These are phyloP conservation scores for Trichopoda pennipes DNA, from an alignment of 2,888 invertebrate genomes.

Conservation along the genomic window DNA sequence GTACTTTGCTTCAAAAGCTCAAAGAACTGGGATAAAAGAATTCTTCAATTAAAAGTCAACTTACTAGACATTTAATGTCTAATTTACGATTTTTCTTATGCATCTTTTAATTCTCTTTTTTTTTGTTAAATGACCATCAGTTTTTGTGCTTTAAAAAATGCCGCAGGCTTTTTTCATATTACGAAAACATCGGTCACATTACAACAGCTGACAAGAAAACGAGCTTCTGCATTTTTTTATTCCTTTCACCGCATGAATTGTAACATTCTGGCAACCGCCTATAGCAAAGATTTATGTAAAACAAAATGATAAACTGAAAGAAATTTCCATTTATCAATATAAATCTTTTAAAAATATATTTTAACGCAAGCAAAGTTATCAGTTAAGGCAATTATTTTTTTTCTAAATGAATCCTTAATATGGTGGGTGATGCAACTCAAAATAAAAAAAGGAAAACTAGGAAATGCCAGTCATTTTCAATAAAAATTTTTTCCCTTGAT, in stretches of 20 bases:
- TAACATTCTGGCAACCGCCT: slow-evolving; percentile 1
- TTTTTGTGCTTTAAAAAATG: slow-evolving; percentile 26
- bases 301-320: slow-evolving; percentile 25
- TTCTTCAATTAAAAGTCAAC: slow-evolving; percentile 52
- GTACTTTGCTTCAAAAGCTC: neutral
- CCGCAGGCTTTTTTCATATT: slow-evolving; percentile 57
- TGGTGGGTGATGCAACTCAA: no score
- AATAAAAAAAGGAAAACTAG: no score
- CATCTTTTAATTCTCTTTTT: slow-evolving; percentile 9
- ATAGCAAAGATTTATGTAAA: slow-evolving; percentile 1
- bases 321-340: slow-evolving; percentile 12
- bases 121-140: neutral
- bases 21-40: neutral
- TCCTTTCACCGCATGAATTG: slow-evolving; percentile 37
- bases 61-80: slow-evolving; percentile 60
- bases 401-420: no score
- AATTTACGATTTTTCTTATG: slow-evolving; percentile 34
- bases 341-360: no score
- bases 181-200: slow-evolving; percentile 63
- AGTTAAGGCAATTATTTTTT: no score
- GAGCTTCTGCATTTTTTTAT: slow-evolving; percentile 67
- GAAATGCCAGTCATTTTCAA: no score
- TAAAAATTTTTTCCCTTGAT: no score
- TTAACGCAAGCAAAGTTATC: no score
- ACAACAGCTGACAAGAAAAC: slow-evolving; percentile 66